A percentile compares a stretch with the other conserved stretches of the same genome.
Conservation (phyloP, 2,888 invertebrate species). For the Nomada ruficornis region DNA sequence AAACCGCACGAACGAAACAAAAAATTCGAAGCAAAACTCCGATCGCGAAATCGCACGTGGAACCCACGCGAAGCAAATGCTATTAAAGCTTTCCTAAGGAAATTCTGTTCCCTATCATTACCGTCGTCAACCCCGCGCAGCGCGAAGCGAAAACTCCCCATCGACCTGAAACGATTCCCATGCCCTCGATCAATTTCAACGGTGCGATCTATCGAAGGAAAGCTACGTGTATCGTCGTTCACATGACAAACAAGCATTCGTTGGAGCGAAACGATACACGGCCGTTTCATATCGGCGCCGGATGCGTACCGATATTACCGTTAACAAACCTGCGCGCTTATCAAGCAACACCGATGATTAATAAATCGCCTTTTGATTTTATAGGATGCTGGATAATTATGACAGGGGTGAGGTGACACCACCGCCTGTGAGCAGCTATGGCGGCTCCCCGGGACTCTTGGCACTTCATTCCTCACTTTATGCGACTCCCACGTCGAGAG, state of each 20-base stretch:
- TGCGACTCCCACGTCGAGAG: slow-evolving; percentile 79
- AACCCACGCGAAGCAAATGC: too few relatives aligned
- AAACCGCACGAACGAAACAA: too few relatives aligned
- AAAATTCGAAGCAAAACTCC: too few relatives aligned
- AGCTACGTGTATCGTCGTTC: slow-evolving; percentile 5
- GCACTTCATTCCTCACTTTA: slow-evolving; percentile 83
- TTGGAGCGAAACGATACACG: slow-evolving; percentile 41
- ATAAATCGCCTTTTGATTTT: slow-evolving; percentile 62
- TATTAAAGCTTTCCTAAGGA: too few relatives aligned
- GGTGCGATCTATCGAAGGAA: slow-evolving; percentile 13
- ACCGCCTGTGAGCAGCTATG: slow-evolving; percentile 82
- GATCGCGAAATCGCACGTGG: too few relatives aligned
- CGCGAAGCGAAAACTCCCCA: too few relatives aligned
- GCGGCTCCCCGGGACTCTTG: slow-evolving; percentile 81
- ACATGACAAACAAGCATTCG: slow-evolving; percentile 43
- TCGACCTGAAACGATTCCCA: background rate
- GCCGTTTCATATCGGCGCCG: slow-evolving; percentile 40
- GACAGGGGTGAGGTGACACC: slow-evolving; percentile 83
- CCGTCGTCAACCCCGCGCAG: too few relatives aligned
- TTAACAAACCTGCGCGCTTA: background rate
- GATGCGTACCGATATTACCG: slow-evolving; percentile 38
- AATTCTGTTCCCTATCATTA: too few relatives aligned
- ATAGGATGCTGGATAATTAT: slow-evolving; percentile 84
- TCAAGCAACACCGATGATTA: slow-evolving; percentile 26
- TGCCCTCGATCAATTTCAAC: background rate